Percentiles rank a stretch among this genome's conserved stretches.
These are phyloP conservation scores for Ceuthmochares aereus DNA, from an alignment of 2,113 vertebrate species.

Conservation along the genomic window DNA sequence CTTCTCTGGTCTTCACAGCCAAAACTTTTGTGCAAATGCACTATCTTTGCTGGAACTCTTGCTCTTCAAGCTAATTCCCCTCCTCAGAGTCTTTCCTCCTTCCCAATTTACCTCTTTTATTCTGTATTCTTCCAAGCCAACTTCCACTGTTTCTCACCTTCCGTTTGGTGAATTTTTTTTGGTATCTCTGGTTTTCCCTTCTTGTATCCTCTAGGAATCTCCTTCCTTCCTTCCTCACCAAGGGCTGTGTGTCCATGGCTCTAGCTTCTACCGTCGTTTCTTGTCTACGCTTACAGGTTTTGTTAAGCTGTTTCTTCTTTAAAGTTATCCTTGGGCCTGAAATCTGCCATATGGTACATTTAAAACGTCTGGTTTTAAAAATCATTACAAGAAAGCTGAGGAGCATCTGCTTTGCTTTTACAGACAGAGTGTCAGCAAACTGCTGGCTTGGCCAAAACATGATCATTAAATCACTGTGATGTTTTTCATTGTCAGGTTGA, in stretches of 20 bases:
- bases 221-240: not conserved
- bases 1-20: not conserved
- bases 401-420: conserved; percentile 18
- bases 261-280: not conserved
- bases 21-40: not conserved
- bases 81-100: not conserved
- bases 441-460: not conserved
- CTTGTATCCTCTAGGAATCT: not conserved
- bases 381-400: not conserved
- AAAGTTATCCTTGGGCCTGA: not conserved
- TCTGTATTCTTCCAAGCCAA: not conserved
- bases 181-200: not conserved
- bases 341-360: not conserved
- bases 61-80: not conserved
- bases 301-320: not conserved
- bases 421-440: not conserved
- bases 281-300: not conserved
- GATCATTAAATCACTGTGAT: conserved; percentile 46
- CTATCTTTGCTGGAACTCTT: not conserved
- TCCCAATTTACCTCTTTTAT: not conserved
- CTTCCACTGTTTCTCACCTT: not conserved
- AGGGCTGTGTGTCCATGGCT: not conserved
- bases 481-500: conserved; percentile 45
- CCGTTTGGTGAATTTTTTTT: not conserved
- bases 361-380: not conserved